Conservation (phyloP, 2,888 invertebrate genomes). For the Idaea aversata region DNA sequence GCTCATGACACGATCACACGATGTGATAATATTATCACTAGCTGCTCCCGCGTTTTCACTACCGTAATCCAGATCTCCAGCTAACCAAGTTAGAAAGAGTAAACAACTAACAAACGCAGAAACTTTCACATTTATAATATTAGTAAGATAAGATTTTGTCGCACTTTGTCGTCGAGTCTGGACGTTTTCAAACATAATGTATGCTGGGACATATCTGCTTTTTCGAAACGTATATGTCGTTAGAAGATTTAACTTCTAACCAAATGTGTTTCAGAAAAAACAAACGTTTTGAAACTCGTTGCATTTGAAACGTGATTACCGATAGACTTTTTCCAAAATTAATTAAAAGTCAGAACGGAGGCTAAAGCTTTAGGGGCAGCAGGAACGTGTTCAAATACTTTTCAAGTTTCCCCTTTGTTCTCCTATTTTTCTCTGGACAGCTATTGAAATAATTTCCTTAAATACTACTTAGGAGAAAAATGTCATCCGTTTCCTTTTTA, state of each 20-base stretch:
- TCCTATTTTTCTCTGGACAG: conserved; percentile 53
- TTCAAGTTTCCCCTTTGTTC: conserved; percentile 49
- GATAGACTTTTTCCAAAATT: conserved; percentile 64
- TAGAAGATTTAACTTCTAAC: conserved; percentile 4
- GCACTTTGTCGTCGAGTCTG: no score
- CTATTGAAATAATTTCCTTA: conserved; percentile 32
- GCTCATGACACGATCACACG: not conserved
- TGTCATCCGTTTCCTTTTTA: conserved; percentile 18
- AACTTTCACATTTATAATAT: no score
- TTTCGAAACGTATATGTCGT: no score
- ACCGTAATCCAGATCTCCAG: no score
- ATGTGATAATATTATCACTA: no score
- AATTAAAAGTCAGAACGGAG: conserved; percentile 63
- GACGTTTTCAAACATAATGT: no score
- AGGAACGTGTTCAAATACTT: conserved; percentile 72
- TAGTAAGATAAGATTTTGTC: no score
- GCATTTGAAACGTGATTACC: conserved; percentile 49
- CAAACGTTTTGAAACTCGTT: conserved; percentile 31
- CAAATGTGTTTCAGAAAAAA: conserved; percentile 18
- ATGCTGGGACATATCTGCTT: no score
- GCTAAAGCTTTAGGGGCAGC: conserved; percentile 41
- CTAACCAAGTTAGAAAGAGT: no score
- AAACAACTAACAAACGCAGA: no score
- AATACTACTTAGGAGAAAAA: conserved; percentile 24
- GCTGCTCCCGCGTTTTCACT: no score